A percentile compares a stretch with the other conserved stretches of the same genome.
Evolutionary conservation across 2,888 invertebrate species (phyloP).

Genomic region (Drosophila borealis): DNA sequence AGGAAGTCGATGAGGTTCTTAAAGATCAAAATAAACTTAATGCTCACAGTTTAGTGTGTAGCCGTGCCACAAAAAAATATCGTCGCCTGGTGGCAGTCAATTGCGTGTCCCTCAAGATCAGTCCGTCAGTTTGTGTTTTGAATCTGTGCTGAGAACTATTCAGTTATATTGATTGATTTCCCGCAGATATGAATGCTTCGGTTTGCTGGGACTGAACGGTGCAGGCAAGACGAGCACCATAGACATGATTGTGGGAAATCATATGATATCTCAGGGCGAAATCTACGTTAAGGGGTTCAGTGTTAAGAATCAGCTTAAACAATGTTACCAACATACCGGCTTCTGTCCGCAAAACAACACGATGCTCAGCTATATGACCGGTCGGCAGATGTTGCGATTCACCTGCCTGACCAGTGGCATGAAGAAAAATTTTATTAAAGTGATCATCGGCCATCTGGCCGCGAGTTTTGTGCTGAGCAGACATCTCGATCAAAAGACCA

Average conservation of each 20-base stretch:
- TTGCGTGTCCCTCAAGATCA: conserved; percentile 33
- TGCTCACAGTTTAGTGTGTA: conserved; percentile 17
- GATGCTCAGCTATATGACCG: conserved; percentile 88
- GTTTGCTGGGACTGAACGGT: conserved; percentile 92
- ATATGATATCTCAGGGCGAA: conserved; percentile 88
- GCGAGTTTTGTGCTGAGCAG: conserved; percentile 86
- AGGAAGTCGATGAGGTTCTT: conserved; percentile 6
- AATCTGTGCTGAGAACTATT: no score
- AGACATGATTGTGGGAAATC: conserved; percentile 93
- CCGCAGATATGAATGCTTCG: conserved; percentile 89
- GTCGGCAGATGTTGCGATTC: conserved; percentile 88
- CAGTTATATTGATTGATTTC: not conserved
- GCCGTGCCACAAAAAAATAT: conserved; percentile 8
- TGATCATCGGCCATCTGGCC: conserved; percentile 73
- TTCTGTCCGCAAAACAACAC: conserved; percentile 91
- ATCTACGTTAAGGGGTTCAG: conserved; percentile 88
- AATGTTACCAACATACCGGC: conserved; percentile 87
- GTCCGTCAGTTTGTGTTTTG: conserved; percentile 22
- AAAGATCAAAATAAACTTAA: conserved; percentile 1
- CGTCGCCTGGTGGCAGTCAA: not conserved
- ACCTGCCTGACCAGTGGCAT: conserved; percentile 88
- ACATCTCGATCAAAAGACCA: conserved; percentile 86
- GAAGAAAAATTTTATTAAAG: conserved; percentile 75
- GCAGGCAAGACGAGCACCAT: conserved; percentile 95
- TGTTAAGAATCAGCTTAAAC: conserved; percentile 85